phyloP scores from a whole-genome alignment of 1,140 invertebrate genomes.

The Eumaeus atala region DNA sequence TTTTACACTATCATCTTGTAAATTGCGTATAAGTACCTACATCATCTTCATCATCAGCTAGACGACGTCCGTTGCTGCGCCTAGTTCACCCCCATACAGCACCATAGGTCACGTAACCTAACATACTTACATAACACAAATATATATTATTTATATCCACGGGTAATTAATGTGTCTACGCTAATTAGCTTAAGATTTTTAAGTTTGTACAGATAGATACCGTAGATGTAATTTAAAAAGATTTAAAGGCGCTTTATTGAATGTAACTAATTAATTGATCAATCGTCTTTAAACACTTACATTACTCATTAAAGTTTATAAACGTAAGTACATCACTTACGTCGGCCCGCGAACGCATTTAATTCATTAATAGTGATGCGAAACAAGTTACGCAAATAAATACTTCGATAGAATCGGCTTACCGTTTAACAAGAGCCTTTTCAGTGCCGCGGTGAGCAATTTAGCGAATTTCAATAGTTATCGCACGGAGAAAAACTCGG shows the following conservation, averaged over 20 bases:
- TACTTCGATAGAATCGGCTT: constrained; percentile 63
- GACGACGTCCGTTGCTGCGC: too few species aligned
- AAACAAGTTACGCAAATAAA: constrained; percentile 59
- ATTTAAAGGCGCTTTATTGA: background rate
- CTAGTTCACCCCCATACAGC: too few species aligned
- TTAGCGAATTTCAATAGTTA: constrained; percentile 74
- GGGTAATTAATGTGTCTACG: too few species aligned
- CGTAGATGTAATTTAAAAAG: background rate
- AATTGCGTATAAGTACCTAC: too few species aligned
- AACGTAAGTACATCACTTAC: constrained; percentile 11
- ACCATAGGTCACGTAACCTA: too few species aligned
- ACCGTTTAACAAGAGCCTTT: constrained; percentile 69
- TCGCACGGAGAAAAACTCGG: constrained; percentile 67
- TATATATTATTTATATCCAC: too few species aligned
- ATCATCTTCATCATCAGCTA: too few species aligned
- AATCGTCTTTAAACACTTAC: background rate
- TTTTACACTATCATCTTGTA: too few species aligned
- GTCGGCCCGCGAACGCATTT: constrained; percentile 25
- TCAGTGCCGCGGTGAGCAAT: constrained; percentile 66
- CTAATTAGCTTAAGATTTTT: too few species aligned
- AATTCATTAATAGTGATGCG: constrained; percentile 54
- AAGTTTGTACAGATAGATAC: background rate
- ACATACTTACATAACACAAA: too few species aligned
- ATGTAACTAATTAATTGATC: constrained; percentile 4
- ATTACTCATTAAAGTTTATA: constrained; percentile 12